These are phyloP conservation scores for Trissoscelio sp. DNA, from an alignment of 2,888 invertebrate species.

Conservation along the genomic window DNA sequence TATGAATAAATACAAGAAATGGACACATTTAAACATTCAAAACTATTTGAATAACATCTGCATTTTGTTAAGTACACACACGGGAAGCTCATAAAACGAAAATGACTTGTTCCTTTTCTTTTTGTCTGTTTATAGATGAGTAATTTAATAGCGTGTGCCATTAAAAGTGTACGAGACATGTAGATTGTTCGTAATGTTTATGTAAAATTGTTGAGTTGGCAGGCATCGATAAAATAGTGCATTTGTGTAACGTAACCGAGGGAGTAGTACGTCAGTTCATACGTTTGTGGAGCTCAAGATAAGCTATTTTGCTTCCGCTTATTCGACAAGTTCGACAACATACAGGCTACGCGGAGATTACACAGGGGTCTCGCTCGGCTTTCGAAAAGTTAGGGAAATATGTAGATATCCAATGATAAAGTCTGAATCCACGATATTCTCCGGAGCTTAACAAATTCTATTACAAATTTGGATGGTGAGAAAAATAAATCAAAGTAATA, in stretches of 20 bases:
- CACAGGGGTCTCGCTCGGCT: slow-evolving; percentile 43
- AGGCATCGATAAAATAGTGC: slow-evolving; percentile 33
- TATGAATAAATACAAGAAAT: no score
- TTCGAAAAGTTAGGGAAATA: slow-evolving; percentile 40
- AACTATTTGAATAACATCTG: no score
- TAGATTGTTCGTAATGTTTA: slow-evolving; percentile 18
- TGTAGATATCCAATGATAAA: slow-evolving; percentile 51
- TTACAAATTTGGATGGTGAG: slow-evolving; percentile 6
- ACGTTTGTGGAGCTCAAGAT: slow-evolving; percentile 50
- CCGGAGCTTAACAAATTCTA: slow-evolving; percentile 27
- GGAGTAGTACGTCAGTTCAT: slow-evolving; percentile 36
- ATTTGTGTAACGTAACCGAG: slow-evolving; percentile 22
- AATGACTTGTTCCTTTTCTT: no score
- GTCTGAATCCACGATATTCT: slow-evolving; percentile 27
- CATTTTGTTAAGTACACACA: no score
- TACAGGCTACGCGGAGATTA: slow-evolving; percentile 40
- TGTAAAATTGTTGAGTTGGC: slow-evolving; percentile 11
- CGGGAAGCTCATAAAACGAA: no score
- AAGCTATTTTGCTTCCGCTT: slow-evolving; percentile 54
- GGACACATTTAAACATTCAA: no score
- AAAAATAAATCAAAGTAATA: not conserved
- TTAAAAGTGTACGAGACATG: not conserved
- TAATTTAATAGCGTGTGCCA: no score
- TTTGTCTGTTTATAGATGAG: no score
- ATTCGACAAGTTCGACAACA: slow-evolving; percentile 51